Percentiles rank a stretch among this genome's conserved stretches.
Conservation (phyloP, 2,797 vertebrate genomes). For the Menidia menidia region DNA sequence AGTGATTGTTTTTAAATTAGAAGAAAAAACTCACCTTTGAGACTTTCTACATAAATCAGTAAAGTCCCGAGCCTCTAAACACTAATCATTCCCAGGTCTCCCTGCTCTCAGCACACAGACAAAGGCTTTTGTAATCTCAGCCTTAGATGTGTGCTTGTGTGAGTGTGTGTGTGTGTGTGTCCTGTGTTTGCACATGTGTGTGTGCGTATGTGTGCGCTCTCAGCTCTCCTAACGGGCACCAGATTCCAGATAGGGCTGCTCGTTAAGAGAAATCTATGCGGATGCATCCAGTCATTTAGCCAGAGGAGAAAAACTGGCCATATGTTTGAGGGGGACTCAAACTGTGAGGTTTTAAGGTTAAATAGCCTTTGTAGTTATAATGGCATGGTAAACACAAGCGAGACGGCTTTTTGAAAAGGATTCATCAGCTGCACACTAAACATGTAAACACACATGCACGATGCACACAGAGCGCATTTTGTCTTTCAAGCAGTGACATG, state of each 20-base stretch:
- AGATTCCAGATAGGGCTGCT: constrained; percentile 85
- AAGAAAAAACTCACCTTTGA: constrained; percentile 85
- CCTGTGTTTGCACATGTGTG: constrained; percentile 35
- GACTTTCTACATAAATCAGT: constrained; percentile 85
- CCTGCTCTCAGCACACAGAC: constrained; percentile 77
- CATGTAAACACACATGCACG: constrained; percentile 31
- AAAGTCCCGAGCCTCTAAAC: constrained; percentile 84
- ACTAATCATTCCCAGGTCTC: constrained; percentile 85
- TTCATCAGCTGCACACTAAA: constrained; percentile 65
- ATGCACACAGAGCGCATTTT: constrained; percentile 52
- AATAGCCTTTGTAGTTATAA: constrained; percentile 85
- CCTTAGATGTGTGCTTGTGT: constrained; percentile 76
- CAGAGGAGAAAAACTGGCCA: constrained; percentile 80
- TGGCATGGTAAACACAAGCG: constrained; percentile 81
- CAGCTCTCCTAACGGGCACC: constrained; percentile 83
- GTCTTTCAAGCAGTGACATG: constrained; percentile 65
- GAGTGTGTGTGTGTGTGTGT: constrained; percentile 47
- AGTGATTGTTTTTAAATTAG: constrained; percentile 85
- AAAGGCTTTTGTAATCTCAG: constrained; percentile 85
- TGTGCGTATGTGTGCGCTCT: constrained; percentile 51
- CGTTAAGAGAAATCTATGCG: constrained; percentile 83
- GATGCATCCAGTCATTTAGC: constrained; percentile 85
- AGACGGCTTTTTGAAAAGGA: constrained; percentile 75
- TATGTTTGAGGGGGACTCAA: constrained; percentile 82
- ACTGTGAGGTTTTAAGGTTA: constrained; percentile 85